Evolutionary conservation across 2,888 invertebrate species (phyloP).

Genomic region (Drosophila helvetica): DNA sequence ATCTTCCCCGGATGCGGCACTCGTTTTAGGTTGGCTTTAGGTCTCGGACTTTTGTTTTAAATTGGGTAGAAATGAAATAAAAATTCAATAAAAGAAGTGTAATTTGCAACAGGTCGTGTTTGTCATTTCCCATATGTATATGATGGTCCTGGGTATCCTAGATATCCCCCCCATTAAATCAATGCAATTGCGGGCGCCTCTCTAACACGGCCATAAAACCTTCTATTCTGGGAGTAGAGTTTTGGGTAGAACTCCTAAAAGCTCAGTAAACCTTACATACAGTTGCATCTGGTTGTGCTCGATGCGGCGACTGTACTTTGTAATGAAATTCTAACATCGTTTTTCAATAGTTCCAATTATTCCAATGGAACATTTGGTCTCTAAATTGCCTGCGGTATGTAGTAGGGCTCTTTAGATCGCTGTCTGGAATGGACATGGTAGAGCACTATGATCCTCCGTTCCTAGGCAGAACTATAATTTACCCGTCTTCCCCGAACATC

Average conservation of each 20-base stretch:
- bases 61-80: background rate
- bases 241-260: constrained; percentile 13
- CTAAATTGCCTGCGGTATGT: constrained; percentile 36
- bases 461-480: background rate
- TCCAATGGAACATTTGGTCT: constrained; percentile 5
- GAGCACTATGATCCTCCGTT: background rate
- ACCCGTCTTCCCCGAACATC: constrained; percentile 44
- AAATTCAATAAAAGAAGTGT: background rate
- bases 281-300: constrained; percentile 4
- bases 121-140: background rate
- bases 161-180: constrained; percentile 60
- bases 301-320: constrained; percentile 2
- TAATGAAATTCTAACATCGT: background rate
- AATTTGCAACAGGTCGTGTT: background rate
- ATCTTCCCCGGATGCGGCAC: background rate
- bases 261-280: constrained; percentile 29
- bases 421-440: background rate
- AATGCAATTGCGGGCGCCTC: constrained; percentile 62
- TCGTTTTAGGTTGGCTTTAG: background rate
- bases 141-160: background rate
- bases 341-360: background rate
- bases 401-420: constrained; percentile 38
- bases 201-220: constrained; percentile 49
- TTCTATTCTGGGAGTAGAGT: constrained; percentile 82
- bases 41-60: constrained; percentile 2